Conservation (phyloP, 1,140 invertebrate species). For the Pachyrhynchus sulphureomaculatus region DNA sequence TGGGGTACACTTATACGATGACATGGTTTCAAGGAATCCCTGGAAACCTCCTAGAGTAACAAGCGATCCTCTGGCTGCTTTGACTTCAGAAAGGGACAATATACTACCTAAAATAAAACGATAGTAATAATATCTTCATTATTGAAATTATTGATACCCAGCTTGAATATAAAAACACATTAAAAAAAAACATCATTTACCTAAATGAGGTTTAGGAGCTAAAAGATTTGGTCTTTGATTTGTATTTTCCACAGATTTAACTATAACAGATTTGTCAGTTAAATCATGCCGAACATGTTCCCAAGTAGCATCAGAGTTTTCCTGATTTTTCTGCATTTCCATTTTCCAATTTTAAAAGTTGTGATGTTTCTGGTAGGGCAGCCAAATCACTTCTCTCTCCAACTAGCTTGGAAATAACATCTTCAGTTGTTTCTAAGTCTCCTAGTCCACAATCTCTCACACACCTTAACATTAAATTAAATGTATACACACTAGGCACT, state of each 20-base stretch:
- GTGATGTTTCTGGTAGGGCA: background rate
- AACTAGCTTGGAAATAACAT: constrained; percentile 45
- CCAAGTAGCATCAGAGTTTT: too few relatives aligned
- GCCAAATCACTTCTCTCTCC: background rate
- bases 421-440: constrained; percentile 59
- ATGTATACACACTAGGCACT: constrained; percentile 69
- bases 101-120: constrained; percentile 54
- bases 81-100: constrained; percentile 58
- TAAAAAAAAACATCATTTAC: background rate
- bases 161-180: background rate
- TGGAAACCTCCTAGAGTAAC: constrained; percentile 76
- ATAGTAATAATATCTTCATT: too few relatives aligned
- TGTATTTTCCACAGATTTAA: background rate
- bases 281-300: too few relatives aligned
- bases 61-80: constrained; percentile 65
- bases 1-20: constrained; percentile 63
- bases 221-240: constrained; percentile 58
- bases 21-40: constrained; percentile 75
- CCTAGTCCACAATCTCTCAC: constrained; percentile 80
- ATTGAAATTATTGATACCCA: too few relatives aligned
- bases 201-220: constrained; percentile 56
- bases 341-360: background rate
- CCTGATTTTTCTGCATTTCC: background rate
- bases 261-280: too few relatives aligned
- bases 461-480: constrained; percentile 78